Evolutionary conservation across 2,113 vertebrate species (phyloP), one percentile per base, ranked within the genome.

Genomic region (Psittacula cyanocephala): DNA sequence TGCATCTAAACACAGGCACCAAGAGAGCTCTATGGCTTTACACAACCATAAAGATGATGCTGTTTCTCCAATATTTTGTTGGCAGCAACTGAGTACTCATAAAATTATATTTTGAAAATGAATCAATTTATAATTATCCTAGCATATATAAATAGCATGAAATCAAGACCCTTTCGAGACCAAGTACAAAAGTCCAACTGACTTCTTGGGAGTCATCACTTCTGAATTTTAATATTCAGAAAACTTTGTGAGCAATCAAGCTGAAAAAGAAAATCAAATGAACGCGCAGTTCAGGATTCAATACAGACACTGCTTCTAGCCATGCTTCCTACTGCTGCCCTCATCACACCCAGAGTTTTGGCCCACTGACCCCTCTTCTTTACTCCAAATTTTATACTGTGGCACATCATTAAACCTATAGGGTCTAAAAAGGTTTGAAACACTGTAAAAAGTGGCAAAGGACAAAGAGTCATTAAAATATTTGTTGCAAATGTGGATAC

Each of bases 81-180:
- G 82, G 80, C 82, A 88, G 82, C 52, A 62, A 92, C 2, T 75
- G 72, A 88, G 92, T 71, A 64, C 35, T 23, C 82, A 83, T 57
- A 71, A 81, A 91, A 85, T 69, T 53, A 14, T 71, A 79, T 9
- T 76, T 75, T 78, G 69, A 68, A 88, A 91, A 65, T 52, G 47
- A 78, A 86, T 81, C 65, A 3, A 62, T 86, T 89, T 55, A 50
- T 64, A 86, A 88, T 67, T 86, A 86, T 53, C 46, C n/a, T 59
- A 9, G 2, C 0, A 0, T 17, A 65, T 86, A 88, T 55, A 75
- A 91, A 70, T 1, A 94, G 69, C 29, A 18, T 0, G 2, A 94
- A 96, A 94, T 96, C 82, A 92, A 78, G 64, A 35, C 43, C 60
- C 60, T 82, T 65, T 65, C 96, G 82, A 96, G 79, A 89, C n/a